Conservation (phyloP, 2,113 vertebrate genomes). For the Panurus biarmicus region DNA sequence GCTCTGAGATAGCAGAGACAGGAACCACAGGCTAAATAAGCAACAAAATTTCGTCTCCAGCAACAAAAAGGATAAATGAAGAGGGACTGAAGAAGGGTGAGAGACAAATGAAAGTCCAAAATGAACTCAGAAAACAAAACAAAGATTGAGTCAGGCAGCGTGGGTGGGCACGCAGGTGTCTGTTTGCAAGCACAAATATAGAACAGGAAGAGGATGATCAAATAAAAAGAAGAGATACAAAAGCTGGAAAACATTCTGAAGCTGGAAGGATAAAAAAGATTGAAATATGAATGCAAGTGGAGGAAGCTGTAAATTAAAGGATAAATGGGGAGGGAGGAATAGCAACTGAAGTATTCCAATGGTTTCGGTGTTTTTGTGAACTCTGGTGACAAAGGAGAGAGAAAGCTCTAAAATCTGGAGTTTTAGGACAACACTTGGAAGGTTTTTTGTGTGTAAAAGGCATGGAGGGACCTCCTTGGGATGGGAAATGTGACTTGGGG, state of each 20-base stretch:
- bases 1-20: not conserved
- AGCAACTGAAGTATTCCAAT: not conserved
- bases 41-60: not conserved
- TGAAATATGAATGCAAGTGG: not conserved
- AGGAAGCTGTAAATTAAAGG: slow-evolving; percentile 2
- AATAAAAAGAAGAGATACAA: not conserved
- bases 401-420: not conserved
- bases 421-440: not conserved
- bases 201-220: slow-evolving; percentile 9
- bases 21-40: not conserved
- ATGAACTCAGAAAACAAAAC: not conserved
- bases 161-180: not conserved
- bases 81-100: not conserved
- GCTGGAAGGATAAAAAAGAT: not conserved
- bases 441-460: not conserved
- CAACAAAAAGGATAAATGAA: not conserved
- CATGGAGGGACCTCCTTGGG: not conserved
- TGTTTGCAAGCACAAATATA: slow-evolving; percentile 37
- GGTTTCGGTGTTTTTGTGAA: not conserved
- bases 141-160: slow-evolving; percentile 1
- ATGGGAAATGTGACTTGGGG: not conserved
- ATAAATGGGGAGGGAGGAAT: not conserved
- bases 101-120: slow-evolving; percentile 2
- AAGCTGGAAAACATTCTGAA: not conserved
- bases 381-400: not conserved